Percentiles rank a stretch among this genome's conserved stretches.
These are phyloP conservation scores for Isurus oxyrinchus DNA, from an alignment of 2,113 vertebrate genomes.

Conservation along the genomic window DNA sequence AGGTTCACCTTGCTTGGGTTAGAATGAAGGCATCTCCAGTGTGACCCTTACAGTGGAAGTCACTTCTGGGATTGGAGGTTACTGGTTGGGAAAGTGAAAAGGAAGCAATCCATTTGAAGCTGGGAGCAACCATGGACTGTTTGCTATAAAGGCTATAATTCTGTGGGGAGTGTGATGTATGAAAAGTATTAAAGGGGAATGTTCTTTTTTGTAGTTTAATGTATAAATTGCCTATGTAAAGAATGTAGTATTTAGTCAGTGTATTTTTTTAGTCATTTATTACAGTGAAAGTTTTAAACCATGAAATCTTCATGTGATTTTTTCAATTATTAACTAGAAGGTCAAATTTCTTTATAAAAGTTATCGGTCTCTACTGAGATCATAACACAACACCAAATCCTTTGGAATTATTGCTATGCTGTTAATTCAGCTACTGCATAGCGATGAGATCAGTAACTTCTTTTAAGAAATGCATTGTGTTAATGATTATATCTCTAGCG, in stretches of 20 bases:
- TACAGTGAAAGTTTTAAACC: background rate
- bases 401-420: background rate
- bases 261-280: background rate
- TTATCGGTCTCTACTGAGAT: background rate
- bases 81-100: background rate
- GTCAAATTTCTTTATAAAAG: background rate
- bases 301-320: background rate
- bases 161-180: background rate
- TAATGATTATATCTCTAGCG: background rate
- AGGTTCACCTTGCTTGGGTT: background rate
- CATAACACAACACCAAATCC: background rate
- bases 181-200: background rate
- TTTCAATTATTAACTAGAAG: background rate
- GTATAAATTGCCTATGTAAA: background rate
- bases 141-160: background rate
- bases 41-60: background rate
- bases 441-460: background rate
- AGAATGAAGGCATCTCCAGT: background rate
- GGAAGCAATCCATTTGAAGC: background rate
- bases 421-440: background rate
- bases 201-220: background rate
- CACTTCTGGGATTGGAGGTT: background rate
- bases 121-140: background rate
- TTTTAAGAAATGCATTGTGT: background rate
- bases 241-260: background rate